These are phyloP conservation scores for Rhogogaster chlorosoma DNA, from an alignment of 2,888 invertebrate genomes.

Conservation along the genomic window DNA sequence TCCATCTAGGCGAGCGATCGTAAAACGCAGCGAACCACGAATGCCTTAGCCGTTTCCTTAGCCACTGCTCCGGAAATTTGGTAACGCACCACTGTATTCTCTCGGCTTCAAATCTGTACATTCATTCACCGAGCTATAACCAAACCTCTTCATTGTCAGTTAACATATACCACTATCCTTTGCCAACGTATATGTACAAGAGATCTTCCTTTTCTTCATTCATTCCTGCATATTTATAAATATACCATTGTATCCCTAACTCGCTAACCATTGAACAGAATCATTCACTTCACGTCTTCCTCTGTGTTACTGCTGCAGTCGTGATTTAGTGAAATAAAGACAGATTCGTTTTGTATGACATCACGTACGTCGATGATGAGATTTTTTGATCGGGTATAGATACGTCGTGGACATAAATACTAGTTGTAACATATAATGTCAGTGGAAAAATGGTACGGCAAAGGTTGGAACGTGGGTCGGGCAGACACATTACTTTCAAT, in stretches of 20 bases:
- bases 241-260: background rate
- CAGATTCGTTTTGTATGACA: background rate
- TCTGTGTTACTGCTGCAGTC: background rate
- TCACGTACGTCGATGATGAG: background rate
- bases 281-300: background rate
- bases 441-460: background rate
- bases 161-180: background rate
- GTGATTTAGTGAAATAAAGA: background rate
- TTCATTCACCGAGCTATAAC: conserved; percentile 38
- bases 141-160: conserved; percentile 29
- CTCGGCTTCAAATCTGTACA: conserved; percentile 29
- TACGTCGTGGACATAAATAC: background rate
- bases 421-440: background rate
- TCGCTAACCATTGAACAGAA: background rate
- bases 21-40: conserved; percentile 49
- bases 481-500: conserved; percentile 50
- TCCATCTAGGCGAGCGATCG: conserved; percentile 52
- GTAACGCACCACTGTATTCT: conserved; percentile 48
- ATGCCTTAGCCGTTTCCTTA: conserved; percentile 42
- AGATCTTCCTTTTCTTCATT: background rate
- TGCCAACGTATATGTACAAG: background rate
- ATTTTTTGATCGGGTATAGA: background rate
- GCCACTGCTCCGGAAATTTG: conserved; percentile 45
- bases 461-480: conserved; percentile 9
- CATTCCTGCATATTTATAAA: background rate